phyloP scores from a whole-genome alignment of 2,888 invertebrate genomes.

The Plemyria rubiginata region DNA sequence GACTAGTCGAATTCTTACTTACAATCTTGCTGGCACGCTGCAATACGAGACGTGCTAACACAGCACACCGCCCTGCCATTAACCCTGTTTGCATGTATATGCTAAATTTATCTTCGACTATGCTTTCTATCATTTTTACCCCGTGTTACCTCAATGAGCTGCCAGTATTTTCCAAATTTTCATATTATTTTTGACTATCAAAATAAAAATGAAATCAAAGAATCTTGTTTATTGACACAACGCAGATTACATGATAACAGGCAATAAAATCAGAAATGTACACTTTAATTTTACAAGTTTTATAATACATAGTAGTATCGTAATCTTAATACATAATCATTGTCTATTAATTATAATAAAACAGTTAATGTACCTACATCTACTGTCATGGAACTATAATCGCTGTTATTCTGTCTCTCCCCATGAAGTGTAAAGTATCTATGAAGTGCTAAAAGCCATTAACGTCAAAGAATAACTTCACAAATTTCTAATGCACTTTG shows the following conservation, averaged over 20 bases:
- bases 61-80: not conserved
- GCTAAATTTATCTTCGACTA: not conserved
- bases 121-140: not conserved
- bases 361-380: not conserved
- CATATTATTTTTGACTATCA: not conserved
- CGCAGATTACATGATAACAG: not conserved
- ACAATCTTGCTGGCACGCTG: constrained; percentile 11
- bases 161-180: not conserved
- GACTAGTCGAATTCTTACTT: constrained; percentile 24
- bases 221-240: not conserved
- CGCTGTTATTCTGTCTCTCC: not conserved
- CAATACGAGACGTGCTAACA: not conserved
- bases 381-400: not conserved
- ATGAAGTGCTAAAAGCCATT: constrained; percentile 11
- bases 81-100: not conserved
- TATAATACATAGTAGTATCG: not conserved
- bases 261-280: constrained; percentile 10
- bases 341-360: constrained; percentile 1
- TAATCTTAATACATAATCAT: constrained; percentile 1
- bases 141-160: too few relatives aligned
- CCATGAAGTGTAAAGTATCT: not conserved
- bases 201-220: not conserved
- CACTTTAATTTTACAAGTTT: constrained; percentile 6
- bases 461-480: not conserved
- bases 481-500: constrained; percentile 8